Conservation (phyloP, 2,113 vertebrate genomes). For the Macrotus californicus region DNA sequence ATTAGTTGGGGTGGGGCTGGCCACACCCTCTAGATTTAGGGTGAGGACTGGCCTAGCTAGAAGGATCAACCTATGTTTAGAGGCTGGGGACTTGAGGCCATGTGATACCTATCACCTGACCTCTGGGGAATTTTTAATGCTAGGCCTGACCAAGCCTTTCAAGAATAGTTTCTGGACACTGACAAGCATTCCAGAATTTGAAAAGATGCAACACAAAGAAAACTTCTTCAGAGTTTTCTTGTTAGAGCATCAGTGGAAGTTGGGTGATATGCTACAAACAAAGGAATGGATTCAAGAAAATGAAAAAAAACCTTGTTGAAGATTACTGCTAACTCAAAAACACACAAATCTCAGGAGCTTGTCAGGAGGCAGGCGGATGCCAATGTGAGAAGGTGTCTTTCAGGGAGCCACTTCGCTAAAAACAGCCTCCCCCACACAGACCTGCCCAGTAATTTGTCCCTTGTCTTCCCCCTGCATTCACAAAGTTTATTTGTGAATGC, state of each 20-base stretch:
- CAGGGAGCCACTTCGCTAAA: background rate
- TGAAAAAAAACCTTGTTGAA: background rate
- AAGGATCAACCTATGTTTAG: background rate
- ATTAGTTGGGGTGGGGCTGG: background rate
- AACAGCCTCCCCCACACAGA: fast-evolving
- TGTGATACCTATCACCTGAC: background rate
- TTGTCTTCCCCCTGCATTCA: background rate
- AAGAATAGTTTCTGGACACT: background rate
- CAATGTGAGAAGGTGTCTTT: background rate
- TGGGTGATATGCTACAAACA: background rate
- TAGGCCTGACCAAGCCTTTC: background rate
- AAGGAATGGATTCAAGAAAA: background rate
- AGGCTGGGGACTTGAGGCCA: background rate
- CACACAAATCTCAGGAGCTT: background rate
- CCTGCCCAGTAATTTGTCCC: background rate
- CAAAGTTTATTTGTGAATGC: background rate
- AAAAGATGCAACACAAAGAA: background rate
- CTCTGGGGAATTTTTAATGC: background rate
- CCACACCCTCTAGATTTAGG: background rate
- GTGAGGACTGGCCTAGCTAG: background rate
- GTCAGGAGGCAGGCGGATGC: background rate
- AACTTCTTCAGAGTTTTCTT: background rate
- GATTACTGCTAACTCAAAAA: background rate
- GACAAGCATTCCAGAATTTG: background rate
- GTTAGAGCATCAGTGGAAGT: background rate